phyloP scores from a whole-genome alignment of 1,140 invertebrate genomes.

The Drosophila aff. region DNA sequence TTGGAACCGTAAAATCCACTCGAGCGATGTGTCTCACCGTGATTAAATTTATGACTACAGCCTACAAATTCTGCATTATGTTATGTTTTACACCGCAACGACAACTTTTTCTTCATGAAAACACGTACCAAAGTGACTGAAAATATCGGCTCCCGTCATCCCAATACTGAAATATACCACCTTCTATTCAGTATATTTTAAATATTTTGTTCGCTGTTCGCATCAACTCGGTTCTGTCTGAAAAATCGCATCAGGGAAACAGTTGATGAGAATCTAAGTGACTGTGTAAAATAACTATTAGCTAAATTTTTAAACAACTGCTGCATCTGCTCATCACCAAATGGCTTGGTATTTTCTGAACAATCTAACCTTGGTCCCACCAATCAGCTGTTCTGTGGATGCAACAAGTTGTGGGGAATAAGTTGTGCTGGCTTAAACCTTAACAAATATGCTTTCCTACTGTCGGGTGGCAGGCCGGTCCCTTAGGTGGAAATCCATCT shows the following conservation, averaged over 20 bases:
- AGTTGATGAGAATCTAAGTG: too few relatives aligned
- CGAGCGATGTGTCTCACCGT: neutral
- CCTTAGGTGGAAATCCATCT: neutral
- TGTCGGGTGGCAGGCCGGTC: neutral
- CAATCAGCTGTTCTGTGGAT: neutral
- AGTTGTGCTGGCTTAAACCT: neutral
- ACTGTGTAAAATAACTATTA: too few relatives aligned
- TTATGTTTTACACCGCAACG: neutral
- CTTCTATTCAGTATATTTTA: too few relatives aligned
- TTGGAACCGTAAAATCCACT: neutral
- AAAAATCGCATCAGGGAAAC: too few relatives aligned
- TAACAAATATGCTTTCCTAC: slow-evolving; percentile 12
- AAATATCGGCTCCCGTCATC: too few relatives aligned
- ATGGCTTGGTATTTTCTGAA: neutral
- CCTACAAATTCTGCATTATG: neutral
- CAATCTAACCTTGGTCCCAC: slow-evolving; percentile 6
- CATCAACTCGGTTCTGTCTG: too few relatives aligned
- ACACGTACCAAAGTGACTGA: neutral
- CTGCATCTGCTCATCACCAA: too few relatives aligned
- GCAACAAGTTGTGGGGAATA: neutral
- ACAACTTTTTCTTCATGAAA: neutral
- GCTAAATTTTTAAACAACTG: too few relatives aligned
- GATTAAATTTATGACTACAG: neutral
- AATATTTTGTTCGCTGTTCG: too few relatives aligned
- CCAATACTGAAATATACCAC: too few relatives aligned